Evolutionary conservation across 2,113 vertebrate species (phyloP), one percentile per base, ranked within the genome.

Genomic region (Steatornis caripensis): DNA sequence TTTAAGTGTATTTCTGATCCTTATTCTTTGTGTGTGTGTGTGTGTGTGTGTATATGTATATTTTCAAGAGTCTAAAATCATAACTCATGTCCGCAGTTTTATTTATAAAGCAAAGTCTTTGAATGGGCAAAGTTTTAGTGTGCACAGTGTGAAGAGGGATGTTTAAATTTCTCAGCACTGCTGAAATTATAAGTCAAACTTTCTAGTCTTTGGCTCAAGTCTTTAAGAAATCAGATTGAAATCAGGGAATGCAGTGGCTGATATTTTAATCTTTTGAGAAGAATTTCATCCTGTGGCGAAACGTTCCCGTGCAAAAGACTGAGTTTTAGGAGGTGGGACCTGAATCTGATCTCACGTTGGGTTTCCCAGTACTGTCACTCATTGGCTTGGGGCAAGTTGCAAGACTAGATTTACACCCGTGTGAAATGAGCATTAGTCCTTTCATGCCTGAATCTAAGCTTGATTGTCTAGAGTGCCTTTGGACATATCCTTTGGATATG

Each of bases 71-170:
- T 85, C 24, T 64, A 70, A 93, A 89, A 26, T 37, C 39, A 5
- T 87, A 95, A 87, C 54, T 94, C 71, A 68, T 90, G n/a, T 83
- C 78, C 75, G 45, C 23, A 80, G 48, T 93, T 96, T 92, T 90
- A 93, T 92, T 95, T 94, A 36, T 84, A 76, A 77, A 93, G 92
- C 62, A 69, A 90, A 48, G 51, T 79, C 86, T 94, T 76, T 81
- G 51, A 72, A 94, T 17, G 29, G 84, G 53, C 55, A 46, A 68
- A 60, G 32, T 34, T 82, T 83, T 90, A 58, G 89, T 75, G 51
- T 80, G 27, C 24, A 8, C 53, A 30, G 3, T 19, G 2, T 65
- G 36, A 93, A 58, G 29, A 80, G 36, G 41, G 32, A 29, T 29
- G 5, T 68, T 48, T 54, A 76, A 88, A 87, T 10, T 29, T 93